These are phyloP conservation scores for Periophthalmus modestus DNA, from an alignment of 2,113 vertebrate species.

Conservation along the genomic window DNA sequence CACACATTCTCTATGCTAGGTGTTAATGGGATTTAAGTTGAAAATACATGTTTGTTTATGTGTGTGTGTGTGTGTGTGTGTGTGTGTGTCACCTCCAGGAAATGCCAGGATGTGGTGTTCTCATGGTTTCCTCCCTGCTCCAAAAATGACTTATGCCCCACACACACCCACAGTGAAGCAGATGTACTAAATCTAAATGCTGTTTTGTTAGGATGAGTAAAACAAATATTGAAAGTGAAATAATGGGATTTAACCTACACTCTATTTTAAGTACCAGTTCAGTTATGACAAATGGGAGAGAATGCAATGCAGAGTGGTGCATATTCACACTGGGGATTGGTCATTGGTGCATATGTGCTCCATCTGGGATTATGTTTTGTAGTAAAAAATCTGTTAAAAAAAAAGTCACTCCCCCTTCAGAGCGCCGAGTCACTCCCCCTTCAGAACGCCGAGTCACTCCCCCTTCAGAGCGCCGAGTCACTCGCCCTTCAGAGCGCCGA, in stretches of 20 bases:
- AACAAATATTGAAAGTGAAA: background rate
- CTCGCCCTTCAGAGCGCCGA: too few relatives aligned
- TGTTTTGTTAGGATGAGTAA: background rate
- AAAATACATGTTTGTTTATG: slow-evolving; percentile 10
- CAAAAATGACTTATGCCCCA: slow-evolving; percentile 2
- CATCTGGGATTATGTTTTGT: too few relatives aligned
- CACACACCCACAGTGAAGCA: background rate
- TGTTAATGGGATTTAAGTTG: slow-evolving; percentile 9
- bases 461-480: too few relatives aligned
- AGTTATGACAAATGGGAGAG: background rate
- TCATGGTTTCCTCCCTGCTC: slow-evolving; percentile 8
- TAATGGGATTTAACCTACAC: background rate
- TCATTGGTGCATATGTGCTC: too few relatives aligned
- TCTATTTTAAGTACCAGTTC: background rate
- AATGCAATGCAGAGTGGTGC: background rate
- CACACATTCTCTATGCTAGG: background rate
- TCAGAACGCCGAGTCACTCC: too few relatives aligned
- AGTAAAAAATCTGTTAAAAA: too few relatives aligned
- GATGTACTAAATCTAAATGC: background rate
- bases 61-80: background rate
- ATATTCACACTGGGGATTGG: background rate
- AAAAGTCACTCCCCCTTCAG: too few relatives aligned
- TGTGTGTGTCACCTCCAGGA: slow-evolving; percentile 12
- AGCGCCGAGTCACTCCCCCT: too few relatives aligned
- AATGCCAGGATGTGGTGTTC: slow-evolving; percentile 20